Base-by-base conservation (phyloP, 2,888 invertebrate species). In the Arge pagana region DNA sequence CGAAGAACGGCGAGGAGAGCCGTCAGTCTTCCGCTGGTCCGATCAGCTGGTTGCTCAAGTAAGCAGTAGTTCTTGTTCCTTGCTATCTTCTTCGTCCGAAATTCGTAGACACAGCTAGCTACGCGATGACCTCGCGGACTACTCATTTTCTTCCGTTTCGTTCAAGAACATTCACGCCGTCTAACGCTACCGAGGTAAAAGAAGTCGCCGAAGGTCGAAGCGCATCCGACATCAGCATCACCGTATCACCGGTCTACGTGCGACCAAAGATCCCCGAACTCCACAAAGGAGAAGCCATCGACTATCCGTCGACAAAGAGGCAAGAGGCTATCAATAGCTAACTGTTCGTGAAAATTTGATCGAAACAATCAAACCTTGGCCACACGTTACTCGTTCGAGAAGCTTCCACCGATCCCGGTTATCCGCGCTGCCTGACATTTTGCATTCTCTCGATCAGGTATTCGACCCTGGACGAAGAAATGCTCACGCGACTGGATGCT, bases 211-310 rank as follows among this genome's bases (percentile, higher is more conserved):
- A 35, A 11, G 45, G 58, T 0, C 60, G 70, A 53, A 61, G 59
- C 42, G 52, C 65, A n/a, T 64, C 63, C 18, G 61, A 70, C 23
- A 55, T 66, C 16, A 57, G 59, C 3, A 65, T 70, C 31, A 67
- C 70, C 1, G 57, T 65, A 8, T 68, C 74, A 1, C 73, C 74
- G 4, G 58, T 69, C 11, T 70, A 70, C 55, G 55, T 63, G 0
- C 50, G 65, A 2, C 52, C 61, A 11, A 65, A 55, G n/a, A 54
- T 50, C 1, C 54, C 59, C 2, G 54, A 62, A 43, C 58, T 75
- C 18, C 61, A 60, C 11, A 67, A 65, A 11, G 75, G 75, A 6
- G 74, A 75, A 37, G 72, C 59, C 10, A 33, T 68, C 16, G 65
- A 75, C 57, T 64, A 70, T 52, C 52, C 65, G 0, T 49, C 63